Percentiles rank a stretch among this genome's conserved stretches.
These are phyloP conservation scores for Ferdinandea cuprea DNA, from an alignment of 2,888 invertebrate genomes.

Conservation along the genomic window DNA sequence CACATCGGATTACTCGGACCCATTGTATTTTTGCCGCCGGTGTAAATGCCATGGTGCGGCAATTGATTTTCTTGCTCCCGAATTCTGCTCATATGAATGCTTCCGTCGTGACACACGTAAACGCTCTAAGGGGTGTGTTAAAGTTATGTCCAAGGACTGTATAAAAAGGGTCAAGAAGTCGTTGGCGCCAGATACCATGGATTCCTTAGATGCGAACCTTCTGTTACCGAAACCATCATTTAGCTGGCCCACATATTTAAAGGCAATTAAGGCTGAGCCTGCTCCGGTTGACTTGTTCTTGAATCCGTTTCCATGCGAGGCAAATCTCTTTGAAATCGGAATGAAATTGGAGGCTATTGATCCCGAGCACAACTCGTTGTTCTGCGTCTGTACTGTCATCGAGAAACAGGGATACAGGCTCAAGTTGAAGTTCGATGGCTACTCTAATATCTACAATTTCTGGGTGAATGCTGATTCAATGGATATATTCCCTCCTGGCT, in stretches of 20 bases:
- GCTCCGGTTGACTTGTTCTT: slow-evolving; percentile 91
- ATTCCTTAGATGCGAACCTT: neutral
- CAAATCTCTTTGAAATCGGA: slow-evolving; percentile 91
- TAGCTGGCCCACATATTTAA: slow-evolving; percentile 93
- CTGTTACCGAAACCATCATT: slow-evolving; percentile 83
- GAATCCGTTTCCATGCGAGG: slow-evolving; percentile 88
- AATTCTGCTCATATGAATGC: slow-evolving; percentile 79
- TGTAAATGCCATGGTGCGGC: slow-evolving; percentile 94
- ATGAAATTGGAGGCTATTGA: slow-evolving; percentile 97
- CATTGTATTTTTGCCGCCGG: slow-evolving; percentile 90
- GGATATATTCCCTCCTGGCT: slow-evolving; percentile 96
- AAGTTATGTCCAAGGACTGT: slow-evolving; percentile 87
- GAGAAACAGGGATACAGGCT: slow-evolving; percentile 93
- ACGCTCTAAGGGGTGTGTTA: slow-evolving; percentile 48
- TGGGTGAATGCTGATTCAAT: slow-evolving; percentile 97
- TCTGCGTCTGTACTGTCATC: slow-evolving; percentile 93
- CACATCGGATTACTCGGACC: slow-evolving; percentile 85
- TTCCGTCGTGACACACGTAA: slow-evolving; percentile 77
- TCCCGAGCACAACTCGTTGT: slow-evolving; percentile 94
- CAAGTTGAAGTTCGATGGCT: slow-evolving; percentile 96
- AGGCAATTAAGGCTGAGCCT: slow-evolving; percentile 86
- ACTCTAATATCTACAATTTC: slow-evolving; percentile 93
- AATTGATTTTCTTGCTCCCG: slow-evolving; percentile 91
- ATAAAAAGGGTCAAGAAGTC: slow-evolving; percentile 78
- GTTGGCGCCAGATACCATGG: neutral